Conservation (phyloP, 2,888 invertebrate species). For the Empis stercorea region DNA sequence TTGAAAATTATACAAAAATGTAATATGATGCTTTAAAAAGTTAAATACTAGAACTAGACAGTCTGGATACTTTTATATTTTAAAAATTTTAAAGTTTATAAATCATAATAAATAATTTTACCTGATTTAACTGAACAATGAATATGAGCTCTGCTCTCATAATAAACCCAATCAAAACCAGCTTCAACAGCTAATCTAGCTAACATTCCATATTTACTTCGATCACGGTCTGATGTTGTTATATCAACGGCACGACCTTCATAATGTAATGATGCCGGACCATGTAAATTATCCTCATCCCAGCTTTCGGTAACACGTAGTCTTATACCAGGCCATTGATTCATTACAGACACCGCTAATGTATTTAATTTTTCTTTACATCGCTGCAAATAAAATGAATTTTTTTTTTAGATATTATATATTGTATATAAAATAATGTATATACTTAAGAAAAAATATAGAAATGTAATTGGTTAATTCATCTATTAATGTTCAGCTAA, state of each 20-base stretch:
- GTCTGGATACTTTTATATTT: too few relatives aligned
- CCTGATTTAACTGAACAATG: conserved; percentile 97
- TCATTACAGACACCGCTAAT: conserved; percentile 91
- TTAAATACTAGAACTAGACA: too few relatives aligned
- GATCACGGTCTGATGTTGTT: conserved; percentile 85
- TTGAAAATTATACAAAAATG: too few relatives aligned
- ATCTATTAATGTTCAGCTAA: too few relatives aligned
- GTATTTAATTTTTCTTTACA: conserved; percentile 92
- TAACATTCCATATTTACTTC: conserved; percentile 90
- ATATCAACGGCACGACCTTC: conserved; percentile 95
- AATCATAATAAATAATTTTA: conserved; percentile 36
- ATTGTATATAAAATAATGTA: too few relatives aligned
- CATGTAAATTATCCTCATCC: conserved; percentile 72
- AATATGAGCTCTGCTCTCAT: conserved; percentile 86
- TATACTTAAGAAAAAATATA: too few relatives aligned
- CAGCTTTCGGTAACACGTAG: conserved; percentile 90
- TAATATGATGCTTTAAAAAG: too few relatives aligned
- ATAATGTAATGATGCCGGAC: conserved; percentile 78
- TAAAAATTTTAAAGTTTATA: too few relatives aligned
- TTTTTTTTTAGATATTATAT: too few relatives aligned
- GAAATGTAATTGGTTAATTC: too few relatives aligned
- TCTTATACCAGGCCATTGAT: conserved; percentile 93
- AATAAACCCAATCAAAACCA: conserved; percentile 98
- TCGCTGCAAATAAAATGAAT: conserved; percentile 52
- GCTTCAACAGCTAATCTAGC: conserved; percentile 91